Conservation (phyloP, 2,113 vertebrate species). For the Planiliza haematocheilus region DNA sequence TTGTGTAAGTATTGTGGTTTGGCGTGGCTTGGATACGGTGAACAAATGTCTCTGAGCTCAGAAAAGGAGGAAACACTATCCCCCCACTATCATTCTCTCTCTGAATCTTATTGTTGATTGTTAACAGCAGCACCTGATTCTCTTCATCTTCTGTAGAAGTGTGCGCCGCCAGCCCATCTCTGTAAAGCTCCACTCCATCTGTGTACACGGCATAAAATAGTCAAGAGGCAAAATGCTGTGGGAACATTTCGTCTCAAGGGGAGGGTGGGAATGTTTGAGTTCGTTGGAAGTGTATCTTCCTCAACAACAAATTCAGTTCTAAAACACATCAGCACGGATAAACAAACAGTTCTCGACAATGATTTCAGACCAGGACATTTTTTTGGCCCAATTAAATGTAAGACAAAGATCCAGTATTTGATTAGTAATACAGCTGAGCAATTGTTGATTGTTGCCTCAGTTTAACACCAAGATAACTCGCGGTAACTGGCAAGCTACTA, state of each 20-base stretch:
- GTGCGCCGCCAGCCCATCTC: neutral
- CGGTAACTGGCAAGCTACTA: too few species aligned
- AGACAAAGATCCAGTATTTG: too few species aligned
- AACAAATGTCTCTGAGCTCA: slow-evolving; percentile 41
- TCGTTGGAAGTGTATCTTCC: slow-evolving; percentile 7
- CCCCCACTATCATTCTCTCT: too few species aligned
- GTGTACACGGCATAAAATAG: slow-evolving; percentile 25
- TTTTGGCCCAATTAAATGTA: neutral
- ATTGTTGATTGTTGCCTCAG: too few species aligned
- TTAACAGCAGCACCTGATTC: slow-evolving; percentile 36
- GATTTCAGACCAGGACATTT: neutral
- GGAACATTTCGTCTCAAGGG: slow-evolving; percentile 60
- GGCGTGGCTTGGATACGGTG: slow-evolving; percentile 30
- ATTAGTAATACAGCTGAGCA: too few species aligned
- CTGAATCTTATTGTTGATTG: slow-evolving; percentile 30
- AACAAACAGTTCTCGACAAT: slow-evolving; percentile 23
- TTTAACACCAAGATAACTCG: too few species aligned
- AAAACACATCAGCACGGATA: neutral
- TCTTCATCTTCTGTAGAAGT: slow-evolving; percentile 20
- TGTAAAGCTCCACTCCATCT: slow-evolving; percentile 9
- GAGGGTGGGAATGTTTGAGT: slow-evolving; percentile 21
- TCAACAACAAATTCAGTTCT: slow-evolving; percentile 11
- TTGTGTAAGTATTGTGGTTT: slow-evolving; percentile 27
- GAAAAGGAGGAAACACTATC: slow-evolving; percentile 20
- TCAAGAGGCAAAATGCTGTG: slow-evolving; percentile 41